Evolutionary conservation across 2,888 invertebrate species (phyloP), one percentile per base, ranked within the genome.

Genomic region (Campopleginae sp.): DNA sequence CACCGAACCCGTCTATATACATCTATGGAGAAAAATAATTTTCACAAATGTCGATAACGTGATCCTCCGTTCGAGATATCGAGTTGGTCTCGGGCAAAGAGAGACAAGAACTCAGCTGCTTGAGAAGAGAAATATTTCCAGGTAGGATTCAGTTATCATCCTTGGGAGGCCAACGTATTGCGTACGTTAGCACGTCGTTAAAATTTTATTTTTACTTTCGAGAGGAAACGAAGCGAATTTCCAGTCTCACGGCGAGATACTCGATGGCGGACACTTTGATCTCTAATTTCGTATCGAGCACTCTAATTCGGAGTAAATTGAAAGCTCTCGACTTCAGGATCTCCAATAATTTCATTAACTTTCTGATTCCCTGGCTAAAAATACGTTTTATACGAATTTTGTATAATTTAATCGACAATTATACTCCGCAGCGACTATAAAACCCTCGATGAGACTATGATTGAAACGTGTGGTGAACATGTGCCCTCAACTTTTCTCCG

Each of bases 21-120:
- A 38, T 23, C 17, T 58, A 42, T 10, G 27, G 38, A 6, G 0
- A 38, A 72, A 14, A 54, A 23, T 51, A 44, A 74, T 74, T 58
- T 74, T 27, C 74, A 42, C 17, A 74, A 58, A 31, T n/a, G 58
- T 74, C 44, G 44, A 74, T 74, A 72, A 54, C 14, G 38, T 7
- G 54, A 72, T 46, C 17, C n/a, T 51, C 23, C 33, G 23, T 19
- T 63, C 19, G 33, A 23, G 38, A 27, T 48, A 27, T n/a, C n/a
- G 46, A 54, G 42, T 58, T 66, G 23, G 17, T 42, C 19, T 48
- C 54, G 23, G 23, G n/a, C 12, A 19, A 51, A 38, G 4, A 65
- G 63, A 51, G 63, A 42, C 19, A 48, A 46, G 71, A 8, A 17
- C 31, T 19, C 12, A 27, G 17, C 46, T 14, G 33, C 27, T 42